Conservation (phyloP, 92 coral and sea anemone genomes). For the Anthopleura xanthogrammica region DNA sequence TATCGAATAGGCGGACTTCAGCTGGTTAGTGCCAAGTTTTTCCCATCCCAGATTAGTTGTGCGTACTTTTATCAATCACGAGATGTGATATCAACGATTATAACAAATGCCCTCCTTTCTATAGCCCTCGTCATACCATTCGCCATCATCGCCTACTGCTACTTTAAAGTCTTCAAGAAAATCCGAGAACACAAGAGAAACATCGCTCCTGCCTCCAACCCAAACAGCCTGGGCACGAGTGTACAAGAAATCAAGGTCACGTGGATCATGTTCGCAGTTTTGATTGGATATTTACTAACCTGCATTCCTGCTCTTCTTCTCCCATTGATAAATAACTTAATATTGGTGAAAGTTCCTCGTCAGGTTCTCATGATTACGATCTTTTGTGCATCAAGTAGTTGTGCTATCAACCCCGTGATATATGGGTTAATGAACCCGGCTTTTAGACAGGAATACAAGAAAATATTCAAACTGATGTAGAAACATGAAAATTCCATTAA, state of each 20-base stretch:
- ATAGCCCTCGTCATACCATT: background rate
- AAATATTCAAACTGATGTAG: background rate
- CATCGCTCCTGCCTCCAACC: conserved; percentile 13
- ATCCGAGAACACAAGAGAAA: conserved; percentile 17
- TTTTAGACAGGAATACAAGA: background rate
- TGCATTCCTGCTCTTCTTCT: conserved; percentile 2
- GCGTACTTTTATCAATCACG: background rate
- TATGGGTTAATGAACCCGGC: background rate
- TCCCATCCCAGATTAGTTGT: background rate
- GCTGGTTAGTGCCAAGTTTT: background rate
- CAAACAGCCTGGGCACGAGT: conserved; percentile 1
- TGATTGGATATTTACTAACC: background rate
- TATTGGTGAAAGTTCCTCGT: background rate
- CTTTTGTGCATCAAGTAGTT: background rate
- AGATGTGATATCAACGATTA: background rate
- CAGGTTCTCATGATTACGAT: background rate
- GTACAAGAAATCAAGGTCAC: conserved; percentile 17
- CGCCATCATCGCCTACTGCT: background rate
- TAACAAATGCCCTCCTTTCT: background rate
- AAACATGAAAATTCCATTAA: no score
- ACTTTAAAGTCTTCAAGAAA: conserved; percentile 19
- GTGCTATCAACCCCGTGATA: conserved; percentile 6
- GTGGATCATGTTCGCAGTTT: background rate
- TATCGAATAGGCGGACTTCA: background rate
- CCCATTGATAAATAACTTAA: background rate